phyloP scores from a whole-genome alignment of 2,113 vertebrate species.

The Pollachius pollachius region DNA sequence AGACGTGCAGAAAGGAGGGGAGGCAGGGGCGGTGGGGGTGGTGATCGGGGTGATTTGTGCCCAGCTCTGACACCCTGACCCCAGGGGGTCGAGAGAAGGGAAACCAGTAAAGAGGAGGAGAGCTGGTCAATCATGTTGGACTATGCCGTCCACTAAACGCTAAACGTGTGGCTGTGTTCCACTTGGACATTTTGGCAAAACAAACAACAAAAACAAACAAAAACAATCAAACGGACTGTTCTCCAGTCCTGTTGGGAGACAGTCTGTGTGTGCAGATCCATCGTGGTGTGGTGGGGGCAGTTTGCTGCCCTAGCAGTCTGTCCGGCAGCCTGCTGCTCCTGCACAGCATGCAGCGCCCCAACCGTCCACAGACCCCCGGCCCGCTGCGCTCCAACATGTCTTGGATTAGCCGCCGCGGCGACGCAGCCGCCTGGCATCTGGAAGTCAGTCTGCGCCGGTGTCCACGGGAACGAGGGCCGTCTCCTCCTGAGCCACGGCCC shows the following conservation, averaged over 20 bases:
- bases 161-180: slow-evolving; percentile 32
- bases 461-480: slow-evolving; percentile 51
- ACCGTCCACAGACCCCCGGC: too few relatives aligned
- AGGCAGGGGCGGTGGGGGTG: slow-evolving; percentile 18
- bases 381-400: slow-evolving; percentile 39
- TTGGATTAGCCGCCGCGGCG: slow-evolving; percentile 58
- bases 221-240: too few relatives aligned
- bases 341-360: too few relatives aligned
- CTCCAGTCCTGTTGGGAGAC: background rate
- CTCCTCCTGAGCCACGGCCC: slow-evolving; percentile 55
- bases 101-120: slow-evolving; percentile 42
- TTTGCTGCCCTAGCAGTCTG: background rate
- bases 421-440: slow-evolving; percentile 64
- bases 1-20: background rate
- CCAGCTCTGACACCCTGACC: slow-evolving; percentile 62
- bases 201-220: slow-evolving; percentile 9
- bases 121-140: slow-evolving; percentile 46
- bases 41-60: slow-evolving; percentile 59
- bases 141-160: slow-evolving; percentile 20
- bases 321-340: too few relatives aligned
- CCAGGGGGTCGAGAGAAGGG: slow-evolving; percentile 42
- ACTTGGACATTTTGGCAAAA: slow-evolving; percentile 23
- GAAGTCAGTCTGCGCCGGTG: slow-evolving; percentile 56
- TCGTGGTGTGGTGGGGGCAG: background rate
- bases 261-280: too few relatives aligned